phyloP scores from a whole-genome alignment of 2,113 vertebrate genomes.

The Indri indri region DNA sequence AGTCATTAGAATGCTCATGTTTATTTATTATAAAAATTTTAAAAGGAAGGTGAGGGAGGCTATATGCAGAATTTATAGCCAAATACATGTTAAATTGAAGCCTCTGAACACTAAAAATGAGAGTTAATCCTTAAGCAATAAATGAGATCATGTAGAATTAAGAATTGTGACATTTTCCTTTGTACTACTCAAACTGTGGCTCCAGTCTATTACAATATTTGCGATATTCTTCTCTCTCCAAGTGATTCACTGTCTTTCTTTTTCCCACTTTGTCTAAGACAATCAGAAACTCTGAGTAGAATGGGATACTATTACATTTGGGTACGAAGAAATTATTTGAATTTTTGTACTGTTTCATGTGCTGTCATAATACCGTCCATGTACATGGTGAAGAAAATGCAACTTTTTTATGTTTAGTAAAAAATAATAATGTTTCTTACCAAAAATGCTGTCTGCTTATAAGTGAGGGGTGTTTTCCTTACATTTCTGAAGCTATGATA shows the following conservation, averaged over 20 bases:
- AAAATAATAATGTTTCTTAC: not conserved
- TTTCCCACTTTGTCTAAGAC: not conserved
- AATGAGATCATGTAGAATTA: not conserved
- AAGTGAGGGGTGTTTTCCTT: not conserved
- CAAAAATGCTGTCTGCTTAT: not conserved
- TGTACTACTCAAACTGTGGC: not conserved
- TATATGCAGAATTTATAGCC: not conserved
- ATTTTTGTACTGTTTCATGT: not conserved
- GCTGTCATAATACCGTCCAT: not conserved
- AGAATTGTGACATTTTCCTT: not conserved
- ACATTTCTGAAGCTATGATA: not conserved
- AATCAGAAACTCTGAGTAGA: not conserved
- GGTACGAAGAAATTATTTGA: not conserved
- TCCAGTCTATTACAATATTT: not conserved
- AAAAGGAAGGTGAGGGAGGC: not conserved
- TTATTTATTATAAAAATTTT: not conserved
- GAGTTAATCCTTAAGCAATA: not conserved
- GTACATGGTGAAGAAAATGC: not conserved
- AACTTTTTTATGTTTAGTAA: not conserved
- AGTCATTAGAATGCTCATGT: not conserved
- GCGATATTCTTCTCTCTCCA: not conserved
- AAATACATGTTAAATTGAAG: not conserved
- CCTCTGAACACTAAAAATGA: not conserved
- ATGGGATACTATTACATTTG: not conserved
- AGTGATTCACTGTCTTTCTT: not conserved